Evolutionary conservation across 2,888 invertebrate species (phyloP).

Genomic region (Mystacides longicornis): DNA sequence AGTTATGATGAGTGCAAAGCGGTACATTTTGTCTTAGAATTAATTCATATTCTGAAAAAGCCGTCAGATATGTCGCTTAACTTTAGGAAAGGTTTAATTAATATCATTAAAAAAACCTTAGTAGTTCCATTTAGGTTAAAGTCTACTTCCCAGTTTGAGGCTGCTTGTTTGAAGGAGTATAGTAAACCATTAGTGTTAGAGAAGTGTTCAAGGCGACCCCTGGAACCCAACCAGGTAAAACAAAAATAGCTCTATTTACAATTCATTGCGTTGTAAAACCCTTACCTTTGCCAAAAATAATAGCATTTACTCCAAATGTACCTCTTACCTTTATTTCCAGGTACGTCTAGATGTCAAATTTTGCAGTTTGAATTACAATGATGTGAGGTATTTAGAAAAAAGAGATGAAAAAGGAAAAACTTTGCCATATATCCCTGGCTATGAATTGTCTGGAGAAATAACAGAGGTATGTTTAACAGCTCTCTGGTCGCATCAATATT

Average conservation of each 20-base stretch:
- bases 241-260: background rate
- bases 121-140: constrained; percentile 11
- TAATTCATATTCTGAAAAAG: no score
- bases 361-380: constrained; percentile 58
- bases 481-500: background rate
- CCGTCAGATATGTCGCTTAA: no score
- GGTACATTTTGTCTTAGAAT: no score
- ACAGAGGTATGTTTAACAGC: constrained; percentile 40
- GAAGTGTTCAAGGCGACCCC: constrained; percentile 2
- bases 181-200: constrained; percentile 21
- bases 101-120: constrained; percentile 1
- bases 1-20: no score
- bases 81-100: background rate
- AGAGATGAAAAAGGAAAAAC: constrained; percentile 38
- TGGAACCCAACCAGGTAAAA: constrained; percentile 15
- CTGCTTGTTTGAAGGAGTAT: constrained; percentile 17
- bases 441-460: constrained; percentile 57
- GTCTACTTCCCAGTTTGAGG: constrained; percentile 13
- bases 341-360: constrained; percentile 56
- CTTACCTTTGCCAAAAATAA: constrained; percentile 1
- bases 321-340: constrained; percentile 32
- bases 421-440: constrained; percentile 56
- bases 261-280: background rate
- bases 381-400: constrained; percentile 48
- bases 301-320: background rate